A percentile compares a stretch with the other conserved stretches of the same genome.
These are phyloP conservation scores for Octodonta nipae DNA, from an alignment of 2,888 invertebrate species.

Conservation along the genomic window DNA sequence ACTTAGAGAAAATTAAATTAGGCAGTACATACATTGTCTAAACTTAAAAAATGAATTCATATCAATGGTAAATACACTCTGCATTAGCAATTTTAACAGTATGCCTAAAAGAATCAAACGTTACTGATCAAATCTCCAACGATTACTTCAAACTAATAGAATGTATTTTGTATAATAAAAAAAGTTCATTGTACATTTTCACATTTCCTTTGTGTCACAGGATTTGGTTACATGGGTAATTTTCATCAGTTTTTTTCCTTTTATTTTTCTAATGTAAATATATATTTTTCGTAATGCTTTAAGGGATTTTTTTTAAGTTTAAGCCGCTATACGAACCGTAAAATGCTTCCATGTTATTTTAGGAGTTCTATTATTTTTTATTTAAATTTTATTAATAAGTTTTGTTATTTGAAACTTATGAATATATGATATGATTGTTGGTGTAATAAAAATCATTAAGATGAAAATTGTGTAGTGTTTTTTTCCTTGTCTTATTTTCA, in stretches of 20 bases:
- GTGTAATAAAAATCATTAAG: conserved; percentile 35
- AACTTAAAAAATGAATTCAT: too few species aligned
- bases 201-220: conserved; percentile 15
- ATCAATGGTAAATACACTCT: too few species aligned
- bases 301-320: conserved; percentile 25
- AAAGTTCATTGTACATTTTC: conserved; percentile 18
- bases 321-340: conserved; percentile 26
- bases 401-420: conserved; percentile 37
- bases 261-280: conserved; percentile 23
- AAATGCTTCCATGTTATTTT: conserved; percentile 30
- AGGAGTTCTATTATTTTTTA: conserved; percentile 25
- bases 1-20: too few species aligned
- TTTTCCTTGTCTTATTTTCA: too few species aligned
- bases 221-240: conserved; percentile 28
- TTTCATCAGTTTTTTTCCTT: conserved; percentile 13
- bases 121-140: too few species aligned
- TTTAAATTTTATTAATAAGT: conserved; percentile 35
- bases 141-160: too few species aligned
- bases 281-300: conserved; percentile 25
- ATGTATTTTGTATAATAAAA: too few species aligned
- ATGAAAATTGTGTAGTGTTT: conserved; percentile 3
- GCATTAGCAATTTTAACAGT: too few species aligned
- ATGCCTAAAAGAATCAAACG: too few species aligned
- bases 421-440: conserved; percentile 39
- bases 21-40: too few species aligned